These are phyloP conservation scores for Dolichomitus sp. DNA, from an alignment of 2,888 invertebrate genomes.

Conservation along the genomic window DNA sequence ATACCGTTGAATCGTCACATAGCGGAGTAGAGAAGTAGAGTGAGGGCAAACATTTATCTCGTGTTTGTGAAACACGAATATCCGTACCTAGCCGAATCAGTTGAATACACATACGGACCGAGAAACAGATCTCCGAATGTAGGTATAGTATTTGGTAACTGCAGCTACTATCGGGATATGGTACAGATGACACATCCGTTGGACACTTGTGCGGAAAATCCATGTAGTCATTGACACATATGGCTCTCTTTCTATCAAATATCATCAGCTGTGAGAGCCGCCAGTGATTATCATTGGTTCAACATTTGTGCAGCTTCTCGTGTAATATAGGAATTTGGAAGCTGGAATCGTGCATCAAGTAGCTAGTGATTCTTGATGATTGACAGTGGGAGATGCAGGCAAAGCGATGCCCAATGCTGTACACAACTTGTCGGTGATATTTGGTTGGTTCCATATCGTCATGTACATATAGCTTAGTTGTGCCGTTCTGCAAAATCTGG, in stretches of 20 bases:
- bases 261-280: background rate
- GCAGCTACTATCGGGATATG: background rate
- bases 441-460: background rate
- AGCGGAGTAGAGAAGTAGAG: background rate
- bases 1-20: conserved; percentile 10
- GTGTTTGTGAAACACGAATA: conserved; percentile 33
- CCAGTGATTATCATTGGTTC: background rate
- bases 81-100: conserved; percentile 4
- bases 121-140: conserved; percentile 9
- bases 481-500: background rate
- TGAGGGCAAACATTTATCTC: conserved; percentile 37
- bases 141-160: conserved; percentile 5
- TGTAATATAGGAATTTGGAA: background rate
- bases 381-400: background rate
- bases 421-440: conserved; percentile 12
- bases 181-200: background rate
- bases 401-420: conserved; percentile 6
- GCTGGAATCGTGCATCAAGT: conserved; percentile 3
- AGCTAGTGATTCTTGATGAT: conserved; percentile 29
- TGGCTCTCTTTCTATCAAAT: conserved; percentile 2
- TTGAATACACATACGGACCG: conserved; percentile 1
- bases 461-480: background rate
- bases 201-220: background rate
- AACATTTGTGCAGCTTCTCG: background rate
- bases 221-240: background rate